These are phyloP conservation scores for Pollenia labialis DNA, from an alignment of 2,888 invertebrate species.

Conservation along the genomic window DNA sequence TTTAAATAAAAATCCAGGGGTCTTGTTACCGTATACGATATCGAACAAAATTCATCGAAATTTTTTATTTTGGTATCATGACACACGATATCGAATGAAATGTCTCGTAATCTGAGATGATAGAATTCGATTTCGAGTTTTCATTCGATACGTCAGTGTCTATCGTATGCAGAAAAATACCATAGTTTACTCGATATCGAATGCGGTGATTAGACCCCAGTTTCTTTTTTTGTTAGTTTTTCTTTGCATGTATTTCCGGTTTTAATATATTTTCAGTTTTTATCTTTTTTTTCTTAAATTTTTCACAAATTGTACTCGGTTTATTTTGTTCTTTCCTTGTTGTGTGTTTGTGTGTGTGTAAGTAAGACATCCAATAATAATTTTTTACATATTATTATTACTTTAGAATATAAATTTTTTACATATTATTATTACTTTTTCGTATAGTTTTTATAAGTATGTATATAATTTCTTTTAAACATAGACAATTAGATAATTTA, in stretches of 20 bases:
- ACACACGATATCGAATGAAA: too few relatives aligned
- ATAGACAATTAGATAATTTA: slow-evolving; percentile 43
- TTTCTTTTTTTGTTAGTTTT: neutral
- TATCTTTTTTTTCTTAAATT: slow-evolving; percentile 8
- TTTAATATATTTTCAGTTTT: slow-evolving; percentile 14
- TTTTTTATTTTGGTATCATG: too few relatives aligned
- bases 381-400: neutral
- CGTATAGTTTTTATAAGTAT: slow-evolving; percentile 6
- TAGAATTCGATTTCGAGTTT: too few relatives aligned
- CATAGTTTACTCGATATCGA: too few relatives aligned
- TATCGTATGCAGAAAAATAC: too few relatives aligned
- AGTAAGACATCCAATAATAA: slow-evolving; percentile 18
- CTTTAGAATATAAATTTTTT: too few relatives aligned
- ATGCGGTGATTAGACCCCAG: too few relatives aligned
- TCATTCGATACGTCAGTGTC: too few relatives aligned
- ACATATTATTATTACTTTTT: neutral
- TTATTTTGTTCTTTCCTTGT: slow-evolving; percentile 23
- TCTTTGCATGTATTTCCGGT: neutral
- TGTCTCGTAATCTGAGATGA: too few relatives aligned
- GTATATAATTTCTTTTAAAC: slow-evolving; percentile 15
- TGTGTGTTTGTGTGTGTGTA: neutral
- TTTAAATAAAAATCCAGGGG: too few relatives aligned
- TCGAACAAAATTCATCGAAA: too few relatives aligned
- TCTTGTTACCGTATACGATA: too few relatives aligned
- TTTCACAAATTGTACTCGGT: slow-evolving; percentile 32